Evolutionary conservation across 1,140 invertebrate genomes (phyloP), one percentile per base, ranked within the genome.

Genomic region (Ceratina australensis): DNA sequence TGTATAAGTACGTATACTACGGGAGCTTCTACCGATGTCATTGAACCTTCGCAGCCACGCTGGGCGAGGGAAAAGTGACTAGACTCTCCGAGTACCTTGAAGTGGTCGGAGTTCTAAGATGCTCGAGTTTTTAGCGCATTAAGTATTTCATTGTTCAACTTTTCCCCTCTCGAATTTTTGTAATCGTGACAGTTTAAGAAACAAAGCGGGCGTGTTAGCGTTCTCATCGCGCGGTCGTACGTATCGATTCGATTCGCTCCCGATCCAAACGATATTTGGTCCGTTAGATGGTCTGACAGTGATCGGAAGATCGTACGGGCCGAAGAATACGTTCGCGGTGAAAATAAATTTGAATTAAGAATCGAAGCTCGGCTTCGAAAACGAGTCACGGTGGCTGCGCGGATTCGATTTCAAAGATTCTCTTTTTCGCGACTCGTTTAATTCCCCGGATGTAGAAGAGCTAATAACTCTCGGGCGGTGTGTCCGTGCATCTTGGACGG

Each of bases 1-100:
- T 42, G 73, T 57, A 16, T 72, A 83, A 60, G 26, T 56, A 26
- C 67, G 33, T 42, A 52, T 54, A 24, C 59, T 68, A 71, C 77
- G 65, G 77, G 33, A 81, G 79, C 64, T 78, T 68, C 63, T 33
- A 79, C 81, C 85, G 87, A 87, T 88, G 87, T 89, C 87, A 87
- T 88, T 89, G 88, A 89, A 89, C 89, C 86, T 86, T 88, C 79
- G 72, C 86, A 67, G 66, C 74, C 78, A 80, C 54, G 83, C 73
- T 64, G 56, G 66, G 47, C 52, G 68, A 69, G 61, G 66, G 73
- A 80, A 65, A 76, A 63, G 59, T 78, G 76, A 57, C 76, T 72
- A 78, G 76, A 72, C 76, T 72, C 76, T 75, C 66, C 59, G 57
- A 71, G 74, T 68, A 74, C 74, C 79, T 63, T 54, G 54, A 54